These are phyloP conservation scores for Agriopis leucophaearia DNA, from an alignment of 2,888 invertebrate species.

Conservation along the genomic window DNA sequence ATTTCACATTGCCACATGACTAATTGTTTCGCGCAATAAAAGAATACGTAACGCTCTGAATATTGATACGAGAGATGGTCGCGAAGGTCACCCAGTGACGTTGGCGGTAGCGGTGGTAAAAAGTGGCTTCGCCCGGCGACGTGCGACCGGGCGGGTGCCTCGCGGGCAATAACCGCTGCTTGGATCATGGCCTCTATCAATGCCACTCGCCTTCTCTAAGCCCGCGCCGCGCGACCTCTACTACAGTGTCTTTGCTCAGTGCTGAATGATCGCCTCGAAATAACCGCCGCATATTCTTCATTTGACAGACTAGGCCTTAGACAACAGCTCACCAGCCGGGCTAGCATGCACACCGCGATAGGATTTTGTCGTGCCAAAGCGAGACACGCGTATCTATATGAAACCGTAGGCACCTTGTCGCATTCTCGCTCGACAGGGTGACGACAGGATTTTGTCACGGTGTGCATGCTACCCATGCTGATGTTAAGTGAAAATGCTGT, in stretches of 20 bases:
- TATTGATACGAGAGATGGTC: slow-evolving; percentile 50
- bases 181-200: slow-evolving; percentile 82
- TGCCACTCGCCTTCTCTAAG: slow-evolving; percentile 63
- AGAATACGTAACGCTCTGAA: slow-evolving; percentile 43
- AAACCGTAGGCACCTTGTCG: too few relatives aligned
- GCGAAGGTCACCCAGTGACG: slow-evolving; percentile 59
- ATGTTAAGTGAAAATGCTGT: not conserved
- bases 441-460: too few relatives aligned
- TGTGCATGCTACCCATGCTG: too few relatives aligned
- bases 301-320: not conserved
- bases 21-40: slow-evolving; percentile 35
- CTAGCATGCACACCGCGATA: too few relatives aligned
- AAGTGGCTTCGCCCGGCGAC: slow-evolving; percentile 45
- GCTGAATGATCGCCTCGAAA: not conserved
- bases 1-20: slow-evolving; percentile 32
- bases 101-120: slow-evolving; percentile 41
- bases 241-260: slow-evolving; percentile 6
- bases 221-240: slow-evolving; percentile 38
- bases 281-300: not conserved
- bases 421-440: too few relatives aligned
- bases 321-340: not conserved
- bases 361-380: too few relatives aligned
- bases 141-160: slow-evolving; percentile 53
- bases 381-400: too few relatives aligned
- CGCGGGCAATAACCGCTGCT: slow-evolving; percentile 80